A percentile compares a stretch with the other conserved stretches of the same genome.
Evolutionary conservation across 2,888 invertebrate genomes (phyloP).

Genomic region (Scaptodrosophila latifasciaeformis): DNA sequence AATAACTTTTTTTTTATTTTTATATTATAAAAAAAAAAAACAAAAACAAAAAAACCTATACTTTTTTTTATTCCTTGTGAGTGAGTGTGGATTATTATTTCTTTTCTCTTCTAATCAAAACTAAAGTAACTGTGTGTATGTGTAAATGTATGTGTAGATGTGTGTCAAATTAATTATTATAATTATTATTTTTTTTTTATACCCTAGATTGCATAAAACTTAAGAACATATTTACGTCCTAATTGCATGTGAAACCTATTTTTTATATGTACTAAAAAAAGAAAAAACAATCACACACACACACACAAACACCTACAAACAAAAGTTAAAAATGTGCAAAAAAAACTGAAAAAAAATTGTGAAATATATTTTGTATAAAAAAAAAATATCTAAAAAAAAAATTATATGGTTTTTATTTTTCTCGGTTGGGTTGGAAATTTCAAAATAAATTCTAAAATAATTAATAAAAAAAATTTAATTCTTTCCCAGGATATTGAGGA

Average conservation of each 20-base stretch:
- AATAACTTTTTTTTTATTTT: conserved; percentile 52
- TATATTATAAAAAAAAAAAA: too few species aligned
- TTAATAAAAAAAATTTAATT: neutral
- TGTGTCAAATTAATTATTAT: conserved; percentile 29
- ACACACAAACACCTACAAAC: too few species aligned
- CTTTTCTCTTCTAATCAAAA: too few species aligned
- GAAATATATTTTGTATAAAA: conserved; percentile 54
- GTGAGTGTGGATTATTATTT: conserved; percentile 7
- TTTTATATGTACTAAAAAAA: conserved; percentile 33
- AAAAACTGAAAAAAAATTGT: conserved; percentile 10
- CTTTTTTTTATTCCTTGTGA: neutral
- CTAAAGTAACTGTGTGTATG: too few species aligned
- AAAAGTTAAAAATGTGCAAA: conserved; percentile 10
- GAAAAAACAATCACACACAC: too few species aligned
- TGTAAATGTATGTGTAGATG: too few species aligned
- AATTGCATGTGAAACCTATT: conserved; percentile 39
- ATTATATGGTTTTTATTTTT: neutral
- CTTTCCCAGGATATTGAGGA: conserved; percentile 67
- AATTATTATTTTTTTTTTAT: conserved; percentile 10
- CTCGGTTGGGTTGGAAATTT: neutral
- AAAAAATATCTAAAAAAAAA: conserved; percentile 5
- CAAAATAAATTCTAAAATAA: neutral
- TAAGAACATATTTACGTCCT: conserved; percentile 37
- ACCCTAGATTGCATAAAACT: conserved; percentile 23
- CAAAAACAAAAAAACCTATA: too few species aligned